Percentiles rank a stretch among this genome's conserved stretches.
phyloP scores from a whole-genome alignment of 2,888 invertebrate species.

The Dasypogon diadema region DNA sequence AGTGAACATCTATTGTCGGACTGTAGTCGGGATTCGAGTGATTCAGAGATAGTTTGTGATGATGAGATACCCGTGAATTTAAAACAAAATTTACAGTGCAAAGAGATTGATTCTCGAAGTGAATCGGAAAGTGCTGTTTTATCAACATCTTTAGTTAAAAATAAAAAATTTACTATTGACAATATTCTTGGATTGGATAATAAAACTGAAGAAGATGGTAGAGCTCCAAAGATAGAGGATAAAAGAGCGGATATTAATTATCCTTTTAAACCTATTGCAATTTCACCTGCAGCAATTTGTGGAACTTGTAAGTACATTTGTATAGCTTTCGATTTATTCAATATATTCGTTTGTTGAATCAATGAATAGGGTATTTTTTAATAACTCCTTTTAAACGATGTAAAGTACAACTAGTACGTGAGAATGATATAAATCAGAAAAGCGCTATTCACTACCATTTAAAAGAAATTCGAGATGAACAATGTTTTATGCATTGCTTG shows the following conservation, averaged over 20 bases:
- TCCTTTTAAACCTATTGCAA: conserved; percentile 53
- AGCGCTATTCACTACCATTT: too few relatives aligned
- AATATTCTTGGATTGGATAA: conserved; percentile 60
- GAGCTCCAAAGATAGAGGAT: not conserved
- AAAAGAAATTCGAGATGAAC: too few relatives aligned
- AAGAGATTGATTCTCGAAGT: conserved; percentile 5
- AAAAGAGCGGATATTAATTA: conserved; percentile 32
- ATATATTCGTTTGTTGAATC: too few relatives aligned
- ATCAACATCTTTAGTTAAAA: conserved; percentile 39
- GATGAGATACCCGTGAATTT: conserved; percentile 50
- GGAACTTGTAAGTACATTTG: conserved; percentile 58
- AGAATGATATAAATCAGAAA: too few relatives aligned
- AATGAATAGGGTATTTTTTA: too few relatives aligned
- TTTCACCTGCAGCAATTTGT: conserved; percentile 57
- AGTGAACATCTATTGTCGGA: conserved; percentile 48
- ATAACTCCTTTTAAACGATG: too few relatives aligned
- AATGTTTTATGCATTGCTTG: too few relatives aligned
- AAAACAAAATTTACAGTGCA: conserved; percentile 2
- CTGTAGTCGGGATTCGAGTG: conserved; percentile 52
- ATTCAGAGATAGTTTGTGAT: conserved; percentile 59
- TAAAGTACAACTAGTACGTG: too few relatives aligned
- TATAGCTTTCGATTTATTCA: too few relatives aligned
- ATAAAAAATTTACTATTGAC: conserved; percentile 62
- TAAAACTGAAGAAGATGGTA: conserved; percentile 41
- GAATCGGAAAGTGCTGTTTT: conserved; percentile 21